Evolutionary conservation across 1,140 invertebrate genomes (phyloP).

Genomic region (Mycetomoellerius zeteki): DNA sequence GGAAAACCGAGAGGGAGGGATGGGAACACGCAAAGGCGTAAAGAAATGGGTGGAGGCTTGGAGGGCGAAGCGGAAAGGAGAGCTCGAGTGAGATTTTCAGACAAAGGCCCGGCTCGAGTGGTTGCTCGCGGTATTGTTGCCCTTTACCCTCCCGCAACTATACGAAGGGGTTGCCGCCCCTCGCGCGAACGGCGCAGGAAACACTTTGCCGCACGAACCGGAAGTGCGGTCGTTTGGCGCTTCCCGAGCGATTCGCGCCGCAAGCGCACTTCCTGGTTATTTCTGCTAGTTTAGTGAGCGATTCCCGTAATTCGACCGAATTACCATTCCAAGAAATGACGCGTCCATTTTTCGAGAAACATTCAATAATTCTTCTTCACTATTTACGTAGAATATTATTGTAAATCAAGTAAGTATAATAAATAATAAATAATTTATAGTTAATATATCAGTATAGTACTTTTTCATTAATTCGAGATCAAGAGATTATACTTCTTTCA

Average conservation of each 20-base stretch:
- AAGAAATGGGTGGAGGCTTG: not conserved
- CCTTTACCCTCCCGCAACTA: conserved; percentile 75
- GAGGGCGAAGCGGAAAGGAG: conserved; percentile 50
- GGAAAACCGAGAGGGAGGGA: not conserved
- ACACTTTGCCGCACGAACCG: conserved; percentile 75
- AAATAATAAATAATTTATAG: not conserved
- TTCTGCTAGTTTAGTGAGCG: conserved; percentile 42
- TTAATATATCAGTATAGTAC: not conserved
- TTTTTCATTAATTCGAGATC: not conserved
- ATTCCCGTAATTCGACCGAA: conserved; percentile 45
- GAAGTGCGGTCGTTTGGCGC: conserved; percentile 75
- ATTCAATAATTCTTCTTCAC: not conserved
- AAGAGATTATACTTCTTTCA: not conserved
- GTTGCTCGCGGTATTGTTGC: conserved; percentile 81
- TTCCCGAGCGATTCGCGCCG: conserved; percentile 67
- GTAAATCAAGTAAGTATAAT: not conserved
- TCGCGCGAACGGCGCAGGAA: conserved; percentile 67
- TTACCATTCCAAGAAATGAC: conserved; percentile 29
- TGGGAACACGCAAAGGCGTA: not conserved
- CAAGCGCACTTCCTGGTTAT: conserved; percentile 57
- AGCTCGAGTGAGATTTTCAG: conserved; percentile 76
- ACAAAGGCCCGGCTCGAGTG: conserved; percentile 80
- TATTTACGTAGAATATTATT: not conserved
- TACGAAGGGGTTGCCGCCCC: conserved; percentile 69
- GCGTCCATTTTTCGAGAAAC: not conserved